Conservation (phyloP, 2,113 vertebrate genomes). For the Neotoma lepida region DNA sequence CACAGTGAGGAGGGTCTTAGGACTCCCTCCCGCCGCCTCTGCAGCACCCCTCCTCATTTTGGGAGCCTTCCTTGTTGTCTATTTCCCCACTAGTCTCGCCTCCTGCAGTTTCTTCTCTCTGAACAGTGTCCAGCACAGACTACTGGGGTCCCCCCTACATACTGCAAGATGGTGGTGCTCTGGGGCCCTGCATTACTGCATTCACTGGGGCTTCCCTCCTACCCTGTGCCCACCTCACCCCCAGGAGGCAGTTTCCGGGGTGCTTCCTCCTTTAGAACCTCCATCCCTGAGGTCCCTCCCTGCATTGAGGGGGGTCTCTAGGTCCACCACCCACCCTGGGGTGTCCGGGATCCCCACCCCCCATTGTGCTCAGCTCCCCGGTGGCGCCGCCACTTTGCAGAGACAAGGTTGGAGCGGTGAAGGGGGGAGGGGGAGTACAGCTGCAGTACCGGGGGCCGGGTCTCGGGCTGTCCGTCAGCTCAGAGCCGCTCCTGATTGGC, state of each 20-base stretch:
- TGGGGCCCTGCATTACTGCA: not conserved
- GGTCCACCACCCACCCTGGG: not conserved
- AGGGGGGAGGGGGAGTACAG: slow-evolving; percentile 65
- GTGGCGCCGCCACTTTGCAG: slow-evolving; percentile 60
- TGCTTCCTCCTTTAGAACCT: not conserved
- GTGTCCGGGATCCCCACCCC: not conserved
- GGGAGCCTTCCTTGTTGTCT: not conserved
- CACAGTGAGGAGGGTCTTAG: not conserved
- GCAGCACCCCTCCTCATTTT: not conserved
- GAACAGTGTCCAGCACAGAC: not conserved
- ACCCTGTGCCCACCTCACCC: not conserved
- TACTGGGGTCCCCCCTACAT: not conserved
- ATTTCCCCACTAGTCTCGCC: not conserved
- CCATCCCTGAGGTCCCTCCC: not conserved
- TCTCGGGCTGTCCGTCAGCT: slow-evolving; percentile 26
- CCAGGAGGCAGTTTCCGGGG: not conserved
- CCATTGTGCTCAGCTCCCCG: not conserved
- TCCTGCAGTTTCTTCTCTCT: not conserved
- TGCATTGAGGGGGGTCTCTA: not conserved
- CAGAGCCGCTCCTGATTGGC: slow-evolving; percentile 71
- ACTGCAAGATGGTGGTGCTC: not conserved
- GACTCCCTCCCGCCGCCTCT: not conserved
- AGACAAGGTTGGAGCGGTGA: not conserved
- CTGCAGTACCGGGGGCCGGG: slow-evolving; percentile 82
- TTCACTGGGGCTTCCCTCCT: not conserved